phyloP scores from a whole-genome alignment of 2,113 vertebrate genomes.

The Equus przewalskii region DNA sequence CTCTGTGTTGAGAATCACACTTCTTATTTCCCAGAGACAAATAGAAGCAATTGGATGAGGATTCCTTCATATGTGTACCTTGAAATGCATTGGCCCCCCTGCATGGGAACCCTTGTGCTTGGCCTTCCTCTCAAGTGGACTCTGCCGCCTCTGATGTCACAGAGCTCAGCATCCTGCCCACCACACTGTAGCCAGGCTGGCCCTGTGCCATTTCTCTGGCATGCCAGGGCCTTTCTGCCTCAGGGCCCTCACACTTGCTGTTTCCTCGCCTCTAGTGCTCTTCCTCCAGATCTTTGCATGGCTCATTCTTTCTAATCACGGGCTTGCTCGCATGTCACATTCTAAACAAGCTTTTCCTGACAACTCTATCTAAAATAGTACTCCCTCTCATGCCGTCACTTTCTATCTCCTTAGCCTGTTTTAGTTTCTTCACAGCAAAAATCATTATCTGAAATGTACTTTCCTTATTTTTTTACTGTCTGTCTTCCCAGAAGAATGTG shows the following conservation, averaged over 20 bases:
- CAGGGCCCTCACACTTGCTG: not conserved
- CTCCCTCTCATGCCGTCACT: not conserved
- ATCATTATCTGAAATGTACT: not conserved
- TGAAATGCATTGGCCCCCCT: not conserved
- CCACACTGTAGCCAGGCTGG: not conserved
- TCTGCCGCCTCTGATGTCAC: not conserved
- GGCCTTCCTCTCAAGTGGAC: not conserved
- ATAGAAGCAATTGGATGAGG: not conserved
- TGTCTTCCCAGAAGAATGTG: not conserved
- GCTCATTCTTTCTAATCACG: not conserved
- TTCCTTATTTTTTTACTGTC: not conserved
- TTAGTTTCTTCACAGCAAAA: not conserved
- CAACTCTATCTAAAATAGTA: not conserved
- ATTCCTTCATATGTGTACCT: not conserved
- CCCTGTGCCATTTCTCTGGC: not conserved
- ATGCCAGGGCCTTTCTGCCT: not conserved
- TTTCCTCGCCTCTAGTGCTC: not conserved
- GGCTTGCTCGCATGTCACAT: not conserved
- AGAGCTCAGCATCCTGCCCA: not conserved
- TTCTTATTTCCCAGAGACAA: not conserved
- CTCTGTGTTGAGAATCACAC: not conserved
- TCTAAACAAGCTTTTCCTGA: slow-evolving; percentile 27
- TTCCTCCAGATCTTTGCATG: not conserved
- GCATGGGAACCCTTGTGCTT: accelerated
- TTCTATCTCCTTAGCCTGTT: not conserved